These are phyloP conservation scores for Chionodraco myersi DNA, from an alignment of 2,113 vertebrate species.

Conservation along the genomic window DNA sequence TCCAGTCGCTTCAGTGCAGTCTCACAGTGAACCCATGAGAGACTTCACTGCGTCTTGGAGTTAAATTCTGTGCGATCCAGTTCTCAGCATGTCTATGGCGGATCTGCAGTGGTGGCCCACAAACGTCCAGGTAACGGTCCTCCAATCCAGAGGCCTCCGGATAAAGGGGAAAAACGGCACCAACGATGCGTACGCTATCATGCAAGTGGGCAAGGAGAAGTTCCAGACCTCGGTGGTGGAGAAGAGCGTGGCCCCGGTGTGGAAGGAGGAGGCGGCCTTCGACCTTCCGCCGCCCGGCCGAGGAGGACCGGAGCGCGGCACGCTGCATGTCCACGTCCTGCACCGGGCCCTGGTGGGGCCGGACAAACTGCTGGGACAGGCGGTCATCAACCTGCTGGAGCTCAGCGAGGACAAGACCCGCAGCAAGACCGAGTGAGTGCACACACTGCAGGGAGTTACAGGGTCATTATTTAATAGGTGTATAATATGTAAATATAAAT, in stretches of 20 bases:
- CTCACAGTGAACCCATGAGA: not conserved
- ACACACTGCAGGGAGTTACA: not conserved
- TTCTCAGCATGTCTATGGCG: constrained; percentile 80
- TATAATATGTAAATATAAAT: not conserved
- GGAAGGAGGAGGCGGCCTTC: constrained; percentile 94
- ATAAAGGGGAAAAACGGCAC: constrained; percentile 89
- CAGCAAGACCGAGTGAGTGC: constrained; percentile 87
- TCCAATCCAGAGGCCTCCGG: constrained; percentile 88
- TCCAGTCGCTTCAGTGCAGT: not conserved
- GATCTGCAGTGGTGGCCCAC: constrained; percentile 89
- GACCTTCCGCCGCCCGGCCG: constrained; percentile 84
- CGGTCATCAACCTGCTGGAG: constrained; percentile 86
- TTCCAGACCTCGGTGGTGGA: constrained; percentile 92
- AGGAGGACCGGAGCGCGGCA: constrained; percentile 61
- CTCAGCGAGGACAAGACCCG: constrained; percentile 82
- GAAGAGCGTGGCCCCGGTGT: constrained; percentile 88
- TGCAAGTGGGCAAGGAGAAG: constrained; percentile 93
- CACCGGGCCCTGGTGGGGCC: constrained; percentile 92
- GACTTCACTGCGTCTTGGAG: not conserved
- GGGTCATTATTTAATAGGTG: too few relatives aligned
- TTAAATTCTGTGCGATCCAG: not conserved
- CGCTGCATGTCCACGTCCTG: constrained; percentile 89
- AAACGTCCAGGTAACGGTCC: constrained; percentile 93
- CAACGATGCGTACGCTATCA: constrained; percentile 93
- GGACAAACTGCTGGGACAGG: constrained; percentile 92